Conservation (phyloP, 2,888 invertebrate species). For the Flexamia atlantica region DNA sequence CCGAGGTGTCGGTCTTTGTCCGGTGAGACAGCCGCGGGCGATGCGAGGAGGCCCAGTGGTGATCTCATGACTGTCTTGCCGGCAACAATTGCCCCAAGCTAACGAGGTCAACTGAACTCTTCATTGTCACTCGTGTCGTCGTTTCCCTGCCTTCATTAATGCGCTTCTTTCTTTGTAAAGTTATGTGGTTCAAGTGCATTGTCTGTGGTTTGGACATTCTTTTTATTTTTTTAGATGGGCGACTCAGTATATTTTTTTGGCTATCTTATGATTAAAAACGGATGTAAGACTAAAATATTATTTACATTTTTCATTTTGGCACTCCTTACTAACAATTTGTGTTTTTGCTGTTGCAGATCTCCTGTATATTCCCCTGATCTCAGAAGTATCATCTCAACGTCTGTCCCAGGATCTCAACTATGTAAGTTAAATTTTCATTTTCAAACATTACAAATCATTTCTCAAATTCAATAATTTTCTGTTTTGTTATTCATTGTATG, state of each 20-base stretch:
- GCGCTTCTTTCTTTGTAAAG: neutral
- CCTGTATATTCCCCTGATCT: slow-evolving; percentile 60
- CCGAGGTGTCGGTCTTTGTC: slow-evolving; percentile 20
- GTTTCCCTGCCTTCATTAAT: slow-evolving; percentile 19
- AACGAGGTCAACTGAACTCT: slow-evolving; percentile 56
- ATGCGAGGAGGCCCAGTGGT: neutral
- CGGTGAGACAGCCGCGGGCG: too few relatives aligned
- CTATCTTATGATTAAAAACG: too few relatives aligned
- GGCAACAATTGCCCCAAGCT: slow-evolving; percentile 42
- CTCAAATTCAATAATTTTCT: neutral
- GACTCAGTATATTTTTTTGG: too few relatives aligned
- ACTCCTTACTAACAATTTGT: too few relatives aligned
- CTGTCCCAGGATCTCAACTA: slow-evolving; percentile 58
- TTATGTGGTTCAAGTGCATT: neutral
- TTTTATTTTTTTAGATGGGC: too few relatives aligned
- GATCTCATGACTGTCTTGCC: slow-evolving; percentile 30
- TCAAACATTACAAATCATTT: too few relatives aligned
- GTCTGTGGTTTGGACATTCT: neutral
- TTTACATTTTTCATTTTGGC: too few relatives aligned
- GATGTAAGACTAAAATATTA: too few relatives aligned
- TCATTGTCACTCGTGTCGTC: slow-evolving; percentile 42
- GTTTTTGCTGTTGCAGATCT: slow-evolving; percentile 58
- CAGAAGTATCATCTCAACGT: slow-evolving; percentile 44
- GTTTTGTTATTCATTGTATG: too few relatives aligned
- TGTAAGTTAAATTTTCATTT: slow-evolving; percentile 20